A percentile compares a stretch with the other conserved stretches of the same genome.
phyloP scores from a whole-genome alignment of 2,113 vertebrate species.

The Pipra filicauda region DNA sequence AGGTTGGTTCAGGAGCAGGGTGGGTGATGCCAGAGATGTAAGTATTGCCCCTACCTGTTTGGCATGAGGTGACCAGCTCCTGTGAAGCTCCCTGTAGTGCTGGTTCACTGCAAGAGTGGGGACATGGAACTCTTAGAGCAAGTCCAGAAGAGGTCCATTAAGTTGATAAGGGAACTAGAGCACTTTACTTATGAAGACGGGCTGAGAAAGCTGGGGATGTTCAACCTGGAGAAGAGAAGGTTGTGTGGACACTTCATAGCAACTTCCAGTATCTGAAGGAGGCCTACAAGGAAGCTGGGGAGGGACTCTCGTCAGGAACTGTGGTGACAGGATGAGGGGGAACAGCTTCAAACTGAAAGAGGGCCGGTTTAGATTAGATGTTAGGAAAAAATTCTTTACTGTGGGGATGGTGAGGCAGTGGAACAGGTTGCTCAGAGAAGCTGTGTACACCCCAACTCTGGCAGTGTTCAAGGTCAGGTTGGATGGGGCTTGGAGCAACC shows the following conservation, averaged over 20 bases:
- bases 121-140: not conserved
- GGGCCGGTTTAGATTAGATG: not conserved
- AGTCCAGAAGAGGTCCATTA: not conserved
- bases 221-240: not conserved
- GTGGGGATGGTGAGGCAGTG: not conserved
- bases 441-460: not conserved
- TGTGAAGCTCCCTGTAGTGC: not conserved
- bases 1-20: not conserved
- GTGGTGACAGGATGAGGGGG: not conserved
- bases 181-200: not conserved
- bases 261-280: not conserved
- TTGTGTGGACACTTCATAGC: not conserved
- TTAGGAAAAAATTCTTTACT: not conserved
- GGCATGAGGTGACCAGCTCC: not conserved
- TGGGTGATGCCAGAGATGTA: not conserved
- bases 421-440: not conserved
- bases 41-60: not conserved
- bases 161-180: not conserved
- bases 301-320: not conserved
- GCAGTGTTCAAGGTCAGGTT: too few species aligned
- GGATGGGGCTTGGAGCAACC: not conserved
- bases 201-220: not conserved
- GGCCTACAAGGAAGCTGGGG: not conserved
- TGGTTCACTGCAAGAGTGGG: not conserved
- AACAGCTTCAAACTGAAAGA: not conserved